Percentiles rank a stretch among this genome's conserved stretches.
Conservation (phyloP, 2,888 invertebrate genomes). For the Hydrotaea diabolus region DNA sequence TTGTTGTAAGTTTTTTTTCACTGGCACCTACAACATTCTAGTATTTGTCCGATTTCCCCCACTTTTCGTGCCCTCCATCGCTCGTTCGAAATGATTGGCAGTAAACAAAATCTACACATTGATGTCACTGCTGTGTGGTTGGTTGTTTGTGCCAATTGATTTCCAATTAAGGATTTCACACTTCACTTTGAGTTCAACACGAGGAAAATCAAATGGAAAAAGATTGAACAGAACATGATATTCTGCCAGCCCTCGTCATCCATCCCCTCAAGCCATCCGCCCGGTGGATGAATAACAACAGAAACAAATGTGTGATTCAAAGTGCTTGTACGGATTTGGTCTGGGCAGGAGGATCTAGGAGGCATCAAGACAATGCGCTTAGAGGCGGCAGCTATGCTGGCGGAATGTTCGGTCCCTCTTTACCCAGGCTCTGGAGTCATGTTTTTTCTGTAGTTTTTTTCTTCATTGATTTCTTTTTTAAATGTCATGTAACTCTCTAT, state of each 20-base stretch:
- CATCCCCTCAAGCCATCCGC: not conserved
- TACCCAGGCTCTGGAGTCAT: not conserved
- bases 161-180: constrained; percentile 68
- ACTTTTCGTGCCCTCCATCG: not conserved
- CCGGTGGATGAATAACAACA: constrained; percentile 24
- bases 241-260: not conserved
- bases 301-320: constrained; percentile 57
- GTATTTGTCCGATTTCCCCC: not conserved
- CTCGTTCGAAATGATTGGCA: constrained; percentile 50
- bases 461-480: not conserved
- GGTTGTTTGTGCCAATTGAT: constrained; percentile 63
- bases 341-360: not conserved
- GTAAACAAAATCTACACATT: constrained; percentile 58
- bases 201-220: not conserved
- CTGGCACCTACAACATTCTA: no score
- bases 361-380: constrained; percentile 42
- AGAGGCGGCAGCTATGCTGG: constrained; percentile 51
- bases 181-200: constrained; percentile 53
- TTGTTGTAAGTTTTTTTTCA: no score
- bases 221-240: constrained; percentile 28
- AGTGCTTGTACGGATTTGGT: constrained; percentile 8
- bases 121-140: constrained; percentile 51
- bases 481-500: constrained; percentile 48
- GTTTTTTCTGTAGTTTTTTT: constrained; percentile 14
- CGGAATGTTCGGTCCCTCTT: constrained; percentile 55